Evolutionary conservation across 2,113 vertebrate species (phyloP), one percentile per base, ranked within the genome.

Genomic region (Poecile atricapillus): DNA sequence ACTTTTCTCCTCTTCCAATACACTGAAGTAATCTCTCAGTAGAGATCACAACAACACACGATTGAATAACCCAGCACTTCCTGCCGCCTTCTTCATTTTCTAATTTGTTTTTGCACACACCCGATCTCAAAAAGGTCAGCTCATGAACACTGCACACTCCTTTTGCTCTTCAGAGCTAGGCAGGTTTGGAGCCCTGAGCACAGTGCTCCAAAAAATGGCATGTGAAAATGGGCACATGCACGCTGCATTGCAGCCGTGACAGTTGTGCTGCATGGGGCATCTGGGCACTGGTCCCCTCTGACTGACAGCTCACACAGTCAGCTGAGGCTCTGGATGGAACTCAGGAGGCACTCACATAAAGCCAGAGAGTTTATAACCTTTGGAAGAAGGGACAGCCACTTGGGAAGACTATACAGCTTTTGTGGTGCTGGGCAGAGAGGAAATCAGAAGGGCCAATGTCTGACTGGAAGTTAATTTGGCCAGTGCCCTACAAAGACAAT

Each of bases 1-100:
- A 79, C 90, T 82, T 87, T 90, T 87, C 74, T 79, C 53, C 31
- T 58, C 53, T 85, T 94, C 76, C 74, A 91, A 70, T 64, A 84
- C 41, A 47, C 87, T 37, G 49, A 50, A 64, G 39, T 68, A 83
- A 90, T 81, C 33, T 85, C 75, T 77, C 80, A 20, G 63, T 4
- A 1, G 73, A 88, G 39, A 43, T 52, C 60, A 78, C 73, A 93
- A 68, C 43, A 82, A 44, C 4, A 81, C 27, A 35, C 0, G 2
- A 31, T 35, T 1, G 11, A 24, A 70, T 71, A 83, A 77, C 49
- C 27, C 24, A 7, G 27, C 2, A 3, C 62, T 84, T 75, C 65
- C 64, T 58, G 37, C 55, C 2, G 9, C 23, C 7, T 50, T 43
- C 83, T 83, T 93, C 15, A 85, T 78, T 95, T 92, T 90, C 73